These are phyloP conservation scores for Episyrphus balteatus DNA, from an alignment of 1,140 invertebrate species.

Conservation along the genomic window DNA sequence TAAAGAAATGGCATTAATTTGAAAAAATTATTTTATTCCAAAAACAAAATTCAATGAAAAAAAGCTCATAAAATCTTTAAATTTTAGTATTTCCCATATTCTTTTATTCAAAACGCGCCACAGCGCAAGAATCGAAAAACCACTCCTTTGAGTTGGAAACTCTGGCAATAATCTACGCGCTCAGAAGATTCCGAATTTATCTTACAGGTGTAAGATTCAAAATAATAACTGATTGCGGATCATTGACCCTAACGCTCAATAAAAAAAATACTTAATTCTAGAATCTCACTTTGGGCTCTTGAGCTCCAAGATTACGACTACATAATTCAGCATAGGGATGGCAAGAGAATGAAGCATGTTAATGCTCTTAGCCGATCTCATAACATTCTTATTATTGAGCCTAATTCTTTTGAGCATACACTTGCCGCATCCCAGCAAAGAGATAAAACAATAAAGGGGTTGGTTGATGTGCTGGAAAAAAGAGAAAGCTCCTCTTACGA, in stretches of 20 bases:
- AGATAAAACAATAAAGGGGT: not conserved
- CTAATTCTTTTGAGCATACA: no score
- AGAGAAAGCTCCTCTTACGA: not conserved
- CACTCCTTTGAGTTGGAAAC: constrained; percentile 39
- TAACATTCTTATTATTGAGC: not conserved
- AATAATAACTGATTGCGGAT: constrained; percentile 34
- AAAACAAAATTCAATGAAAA: no score
- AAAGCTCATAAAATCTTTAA: no score
- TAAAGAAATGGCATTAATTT: no score
- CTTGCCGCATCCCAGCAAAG: not conserved
- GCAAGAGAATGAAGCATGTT: constrained; percentile 23
- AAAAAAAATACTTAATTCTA: constrained; percentile 30
- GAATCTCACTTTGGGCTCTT: constrained; percentile 26
- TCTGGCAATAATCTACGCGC: constrained; percentile 38
- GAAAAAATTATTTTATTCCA: no score
- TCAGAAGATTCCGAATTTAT: constrained; percentile 41
- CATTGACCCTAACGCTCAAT: constrained; percentile 27
- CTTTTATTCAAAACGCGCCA: constrained; percentile 32
- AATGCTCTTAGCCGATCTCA: constrained; percentile 12
- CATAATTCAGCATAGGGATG: constrained; percentile 4
- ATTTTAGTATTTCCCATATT: no score
- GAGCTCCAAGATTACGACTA: constrained; percentile 4
- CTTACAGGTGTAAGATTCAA: constrained; percentile 37
- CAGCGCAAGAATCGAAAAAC: constrained; percentile 34
- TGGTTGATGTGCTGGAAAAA: not conserved